A percentile compares a stretch with the other conserved stretches of the same genome.
These are phyloP conservation scores for Platichthys flesus DNA, from an alignment of 2,113 vertebrate genomes.

Conservation along the genomic window DNA sequence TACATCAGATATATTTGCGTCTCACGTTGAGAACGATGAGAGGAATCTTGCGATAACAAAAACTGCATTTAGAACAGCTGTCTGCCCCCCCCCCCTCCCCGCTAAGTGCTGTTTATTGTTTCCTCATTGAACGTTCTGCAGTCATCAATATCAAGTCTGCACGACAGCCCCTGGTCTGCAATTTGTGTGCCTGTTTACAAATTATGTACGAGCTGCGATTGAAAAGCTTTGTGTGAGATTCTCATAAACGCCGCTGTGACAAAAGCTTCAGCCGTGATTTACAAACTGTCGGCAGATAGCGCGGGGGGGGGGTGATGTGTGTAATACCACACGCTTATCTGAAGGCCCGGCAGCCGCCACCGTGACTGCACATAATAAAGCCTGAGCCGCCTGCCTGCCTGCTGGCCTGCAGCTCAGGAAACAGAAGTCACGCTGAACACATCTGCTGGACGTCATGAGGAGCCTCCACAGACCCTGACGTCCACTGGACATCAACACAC, in stretches of 20 bases:
- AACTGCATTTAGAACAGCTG: no score
- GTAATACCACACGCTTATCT: neutral
- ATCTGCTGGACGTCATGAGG: neutral
- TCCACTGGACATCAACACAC: neutral
- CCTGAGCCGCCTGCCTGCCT: neutral
- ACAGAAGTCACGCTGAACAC: neutral
- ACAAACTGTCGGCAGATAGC: neutral
- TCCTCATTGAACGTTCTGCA: no score
- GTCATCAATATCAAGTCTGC: neutral
- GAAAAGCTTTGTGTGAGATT: neutral
- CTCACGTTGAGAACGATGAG: no score
- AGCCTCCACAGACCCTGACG: neutral
- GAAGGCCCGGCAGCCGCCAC: neutral
- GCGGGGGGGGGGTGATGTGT: neutral
- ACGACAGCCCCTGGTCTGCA: neutral
- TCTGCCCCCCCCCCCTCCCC: neutral
- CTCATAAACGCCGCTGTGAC: neutral
- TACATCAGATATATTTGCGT: neutral
- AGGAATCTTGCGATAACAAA: no score
- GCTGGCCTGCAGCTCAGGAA: neutral
- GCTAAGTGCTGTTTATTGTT: neutral
- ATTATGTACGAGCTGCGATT: neutral
- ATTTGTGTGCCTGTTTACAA: neutral
- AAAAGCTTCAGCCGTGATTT: slow-evolving; percentile 9
- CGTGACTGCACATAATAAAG: neutral